Conservation (phyloP, 2,888 invertebrate species). For the Margaritifera margaritifera region DNA sequence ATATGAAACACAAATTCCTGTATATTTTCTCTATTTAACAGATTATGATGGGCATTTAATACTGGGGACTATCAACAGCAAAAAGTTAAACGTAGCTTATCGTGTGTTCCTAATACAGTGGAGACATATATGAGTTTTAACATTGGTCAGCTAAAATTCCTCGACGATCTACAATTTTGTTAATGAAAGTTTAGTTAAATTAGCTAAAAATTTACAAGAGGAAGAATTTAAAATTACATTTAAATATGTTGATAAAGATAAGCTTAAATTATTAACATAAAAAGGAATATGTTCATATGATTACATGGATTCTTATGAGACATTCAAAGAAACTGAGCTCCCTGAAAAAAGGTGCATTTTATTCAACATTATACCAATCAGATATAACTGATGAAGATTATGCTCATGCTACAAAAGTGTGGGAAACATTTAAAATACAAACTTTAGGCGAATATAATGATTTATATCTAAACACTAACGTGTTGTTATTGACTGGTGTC, state of each 20-base stretch:
- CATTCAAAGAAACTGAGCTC: neutral
- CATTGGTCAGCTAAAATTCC: neutral
- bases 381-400: neutral
- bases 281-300: neutral
- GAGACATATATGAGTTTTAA: neutral
- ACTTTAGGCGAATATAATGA: conserved; percentile 1
- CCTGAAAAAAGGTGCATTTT: neutral
- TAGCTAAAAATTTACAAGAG: too few relatives aligned
- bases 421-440: neutral
- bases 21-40: too few relatives aligned
- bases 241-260: too few relatives aligned
- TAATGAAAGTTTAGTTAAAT: too few relatives aligned
- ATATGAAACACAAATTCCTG: too few relatives aligned
- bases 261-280: neutral
- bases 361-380: neutral
- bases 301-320: too few relatives aligned
- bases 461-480: neutral
- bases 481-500: neutral
- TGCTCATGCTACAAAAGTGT: neutral
- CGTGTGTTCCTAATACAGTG: neutral
- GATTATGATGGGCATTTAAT: too few relatives aligned
- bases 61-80: too few relatives aligned
- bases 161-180: conserved; percentile 1
- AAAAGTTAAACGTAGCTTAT: neutral
- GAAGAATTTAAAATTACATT: too few relatives aligned